Base-by-base conservation (phyloP, 2,888 invertebrate species). In the Hemithea aestivaria region DNA sequence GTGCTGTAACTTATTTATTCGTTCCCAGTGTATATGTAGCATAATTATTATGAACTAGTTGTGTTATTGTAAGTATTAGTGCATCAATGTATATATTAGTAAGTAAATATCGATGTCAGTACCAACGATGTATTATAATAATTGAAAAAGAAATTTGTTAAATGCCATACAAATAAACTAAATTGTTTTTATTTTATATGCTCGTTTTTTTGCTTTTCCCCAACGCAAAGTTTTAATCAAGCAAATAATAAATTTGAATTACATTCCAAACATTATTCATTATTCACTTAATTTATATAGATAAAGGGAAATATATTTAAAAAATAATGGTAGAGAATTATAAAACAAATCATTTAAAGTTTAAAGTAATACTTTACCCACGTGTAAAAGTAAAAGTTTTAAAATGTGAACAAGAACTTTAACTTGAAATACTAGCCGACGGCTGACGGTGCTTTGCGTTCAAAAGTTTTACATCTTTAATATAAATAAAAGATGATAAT, bases 121-220 rank as follows among this genome's bases (percentile, higher is more conserved):
- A 84, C 82, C 82, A 82, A 83, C 79, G 80, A 84, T 84, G 81
- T 85, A 83, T 77, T 74, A 80, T 72, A 79, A 62, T 63, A 73
- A 56, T 66, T 63, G 57, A 66, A 56, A 61, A 64, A 67, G 64
- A 74, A 72, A 59, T 80, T 82, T 85, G 84, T 87, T 84, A 83
- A 62, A 82, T 74, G 80, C 79, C 81, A 82, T 82, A 77, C 55
- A 69, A 81, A 81, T 81, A 82, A 83, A 84, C 57, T 68, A 72
- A 77, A 80, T 77, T 83, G 83, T 85, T 85, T 87, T 85, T 84
- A 81, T 84, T 85, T 81, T 76, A 77, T 56, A 58, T 54, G 40
- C 35, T 62, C 45, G 56, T 63, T 68, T 66, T 4, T 25, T 33
- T 36, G 1, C 12, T 51, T 47, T 42, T 58, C 54, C 21, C 27